These are phyloP conservation scores for Toxotes lorentzi DNA, from an alignment of 2,797 vertebrate species.

Conservation along the genomic window DNA sequence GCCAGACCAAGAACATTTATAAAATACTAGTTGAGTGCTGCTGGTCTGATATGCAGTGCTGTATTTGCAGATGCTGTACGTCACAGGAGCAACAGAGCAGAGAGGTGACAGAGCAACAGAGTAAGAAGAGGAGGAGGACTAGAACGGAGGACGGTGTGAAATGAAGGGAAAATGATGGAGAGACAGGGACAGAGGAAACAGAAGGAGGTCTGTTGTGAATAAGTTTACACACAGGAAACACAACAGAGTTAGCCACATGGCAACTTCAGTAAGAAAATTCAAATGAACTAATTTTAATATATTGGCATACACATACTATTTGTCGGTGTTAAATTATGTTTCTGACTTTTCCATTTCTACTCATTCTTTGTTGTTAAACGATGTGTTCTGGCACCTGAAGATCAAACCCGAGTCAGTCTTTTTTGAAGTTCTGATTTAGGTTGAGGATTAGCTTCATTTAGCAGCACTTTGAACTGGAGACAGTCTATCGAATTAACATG, in stretches of 20 bases:
- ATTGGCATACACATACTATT: too few species aligned
- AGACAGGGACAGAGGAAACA: neutral
- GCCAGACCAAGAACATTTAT: conserved; percentile 57
- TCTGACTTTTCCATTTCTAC: too few species aligned
- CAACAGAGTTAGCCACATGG: neutral
- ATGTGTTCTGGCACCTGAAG: neutral
- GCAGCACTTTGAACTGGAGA: neutral
- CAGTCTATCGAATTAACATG: neutral
- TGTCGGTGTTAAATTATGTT: too few species aligned
- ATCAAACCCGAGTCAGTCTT: neutral
- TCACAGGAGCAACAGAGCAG: conserved; percentile 10
- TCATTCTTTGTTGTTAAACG: too few species aligned
- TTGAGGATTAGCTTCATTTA: neutral
- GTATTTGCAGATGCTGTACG: conserved; percentile 10
- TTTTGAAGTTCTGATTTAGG: neutral
- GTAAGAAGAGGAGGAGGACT: conserved; percentile 3
- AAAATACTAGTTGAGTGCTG: conserved; percentile 21
- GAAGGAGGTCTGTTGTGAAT: neutral
- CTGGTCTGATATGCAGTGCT: conserved; percentile 14
- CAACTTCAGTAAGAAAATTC: neutral
- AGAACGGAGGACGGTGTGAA: conserved; percentile 10
- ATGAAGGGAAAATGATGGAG: neutral
- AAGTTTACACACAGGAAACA: neutral
- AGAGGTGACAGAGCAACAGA: neutral
- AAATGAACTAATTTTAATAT: too few species aligned